phyloP scores from a whole-genome alignment of 2,113 vertebrate species.

The Panthera tigris region DNA sequence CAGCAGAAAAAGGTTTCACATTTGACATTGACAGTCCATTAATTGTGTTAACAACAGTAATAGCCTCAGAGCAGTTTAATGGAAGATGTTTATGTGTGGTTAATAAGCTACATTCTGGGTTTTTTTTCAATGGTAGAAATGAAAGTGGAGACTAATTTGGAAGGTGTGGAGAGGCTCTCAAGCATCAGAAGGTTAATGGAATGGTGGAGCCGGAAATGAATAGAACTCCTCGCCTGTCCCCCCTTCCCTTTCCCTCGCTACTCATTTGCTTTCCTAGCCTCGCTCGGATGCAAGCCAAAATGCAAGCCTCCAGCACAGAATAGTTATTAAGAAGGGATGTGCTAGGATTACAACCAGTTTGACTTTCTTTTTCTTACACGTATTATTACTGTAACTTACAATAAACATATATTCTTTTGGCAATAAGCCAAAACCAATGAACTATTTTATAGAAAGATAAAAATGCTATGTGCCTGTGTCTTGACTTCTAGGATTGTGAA shows the following conservation, averaged over 20 bases:
- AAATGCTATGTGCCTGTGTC: neutral
- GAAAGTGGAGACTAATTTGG: conserved; percentile 6
- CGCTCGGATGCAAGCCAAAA: neutral
- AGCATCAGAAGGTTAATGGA: neutral
- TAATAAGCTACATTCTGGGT: neutral
- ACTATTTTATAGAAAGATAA: neutral
- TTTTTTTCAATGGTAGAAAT: neutral
- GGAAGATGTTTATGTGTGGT: neutral
- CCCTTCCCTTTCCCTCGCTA: neutral
- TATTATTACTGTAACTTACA: neutral
- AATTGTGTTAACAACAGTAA: neutral
- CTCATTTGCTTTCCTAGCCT: neutral
- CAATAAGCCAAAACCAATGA: neutral
- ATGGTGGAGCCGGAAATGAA: neutral
- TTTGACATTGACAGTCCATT: conserved; percentile 26
- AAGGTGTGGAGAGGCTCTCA: conserved; percentile 3
- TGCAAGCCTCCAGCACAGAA: neutral
- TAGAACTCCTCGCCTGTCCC: neutral
- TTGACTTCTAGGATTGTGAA: neutral
- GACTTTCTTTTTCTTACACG: neutral
- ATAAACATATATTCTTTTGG: neutral
- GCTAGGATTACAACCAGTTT: neutral
- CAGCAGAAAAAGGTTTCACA: neutral
- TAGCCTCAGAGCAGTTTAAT: neutral
- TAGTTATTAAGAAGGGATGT: neutral